These are phyloP conservation scores for Allolobophora icterica DNA, from an alignment of 2,888 invertebrate genomes.

Conservation along the genomic window DNA sequence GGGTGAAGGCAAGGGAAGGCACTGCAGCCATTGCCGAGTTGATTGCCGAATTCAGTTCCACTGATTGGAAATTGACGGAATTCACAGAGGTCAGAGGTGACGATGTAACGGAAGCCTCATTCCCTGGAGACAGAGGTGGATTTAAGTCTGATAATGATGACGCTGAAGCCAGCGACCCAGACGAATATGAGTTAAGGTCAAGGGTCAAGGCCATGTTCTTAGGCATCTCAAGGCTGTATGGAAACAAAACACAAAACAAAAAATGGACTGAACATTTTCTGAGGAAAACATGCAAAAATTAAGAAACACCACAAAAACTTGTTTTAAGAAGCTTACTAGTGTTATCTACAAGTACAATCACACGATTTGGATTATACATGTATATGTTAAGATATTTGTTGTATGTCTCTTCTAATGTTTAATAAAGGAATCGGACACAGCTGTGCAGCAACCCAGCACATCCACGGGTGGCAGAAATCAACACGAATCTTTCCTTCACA, in stretches of 20 bases:
- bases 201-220: slow-evolving; percentile 28
- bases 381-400: no score
- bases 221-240: slow-evolving; percentile 29
- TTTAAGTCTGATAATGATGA: slow-evolving; percentile 9
- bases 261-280: background rate
- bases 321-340: background rate
- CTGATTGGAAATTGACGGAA: slow-evolving; percentile 18
- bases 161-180: slow-evolving; percentile 25
- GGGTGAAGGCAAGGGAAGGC: slow-evolving; percentile 6
- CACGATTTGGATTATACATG: no score
- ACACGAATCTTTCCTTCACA: background rate
- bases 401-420: no score
- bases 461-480: background rate
- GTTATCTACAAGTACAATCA: background rate
- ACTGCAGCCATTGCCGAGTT: slow-evolving; percentile 6
- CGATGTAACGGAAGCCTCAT: background rate
- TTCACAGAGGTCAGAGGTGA: background rate
- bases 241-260: slow-evolving; percentile 12
- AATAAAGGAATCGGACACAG: no score
- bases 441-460: no score
- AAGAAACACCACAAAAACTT: slow-evolving; percentile 23
- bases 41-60: slow-evolving; percentile 19
- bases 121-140: background rate
- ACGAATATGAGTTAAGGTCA: slow-evolving; percentile 27
- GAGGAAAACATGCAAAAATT: slow-evolving; percentile 11